phyloP scores from a whole-genome alignment of 2,797 vertebrate species.

The Pseudomugil gertrudae region DNA sequence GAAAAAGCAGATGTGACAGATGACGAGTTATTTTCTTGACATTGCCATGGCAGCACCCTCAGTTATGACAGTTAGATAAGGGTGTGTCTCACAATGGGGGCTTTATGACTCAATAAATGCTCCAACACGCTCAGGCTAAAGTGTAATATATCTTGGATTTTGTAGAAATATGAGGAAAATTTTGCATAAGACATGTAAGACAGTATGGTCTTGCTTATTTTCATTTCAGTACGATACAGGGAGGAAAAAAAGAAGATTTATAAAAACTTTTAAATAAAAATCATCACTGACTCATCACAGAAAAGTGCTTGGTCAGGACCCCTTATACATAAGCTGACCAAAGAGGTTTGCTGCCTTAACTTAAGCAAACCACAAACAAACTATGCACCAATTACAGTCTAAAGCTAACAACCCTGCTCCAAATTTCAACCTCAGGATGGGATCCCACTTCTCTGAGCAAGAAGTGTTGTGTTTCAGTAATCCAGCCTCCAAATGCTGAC shows the following conservation, averaged over 20 bases:
- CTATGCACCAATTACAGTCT: background rate
- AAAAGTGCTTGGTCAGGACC: background rate
- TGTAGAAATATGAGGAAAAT: constrained; percentile 5
- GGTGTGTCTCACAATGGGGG: constrained; percentile 47
- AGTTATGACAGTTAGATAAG: constrained; percentile 69
- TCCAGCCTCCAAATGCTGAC: background rate
- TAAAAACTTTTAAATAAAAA: background rate
- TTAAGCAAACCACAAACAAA: background rate
- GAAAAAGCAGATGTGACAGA: constrained; percentile 51
- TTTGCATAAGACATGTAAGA: background rate
- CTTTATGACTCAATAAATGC: constrained; percentile 56
- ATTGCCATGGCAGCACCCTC: constrained; percentile 48
- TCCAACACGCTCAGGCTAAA: constrained; percentile 15
- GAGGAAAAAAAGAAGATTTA: background rate
- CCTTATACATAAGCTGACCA: background rate
- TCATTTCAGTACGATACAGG: background rate
- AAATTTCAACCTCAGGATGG: too few relatives aligned
- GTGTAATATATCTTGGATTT: background rate
- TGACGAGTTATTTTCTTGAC: constrained; percentile 40
- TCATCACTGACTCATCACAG: background rate
- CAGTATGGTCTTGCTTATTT: background rate
- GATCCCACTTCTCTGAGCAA: background rate
- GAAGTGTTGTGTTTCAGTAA: background rate
- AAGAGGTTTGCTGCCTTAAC: background rate
- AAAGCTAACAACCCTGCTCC: background rate